Conservation (phyloP, 2,113 vertebrate species). For the Stercorarius parasiticus region DNA sequence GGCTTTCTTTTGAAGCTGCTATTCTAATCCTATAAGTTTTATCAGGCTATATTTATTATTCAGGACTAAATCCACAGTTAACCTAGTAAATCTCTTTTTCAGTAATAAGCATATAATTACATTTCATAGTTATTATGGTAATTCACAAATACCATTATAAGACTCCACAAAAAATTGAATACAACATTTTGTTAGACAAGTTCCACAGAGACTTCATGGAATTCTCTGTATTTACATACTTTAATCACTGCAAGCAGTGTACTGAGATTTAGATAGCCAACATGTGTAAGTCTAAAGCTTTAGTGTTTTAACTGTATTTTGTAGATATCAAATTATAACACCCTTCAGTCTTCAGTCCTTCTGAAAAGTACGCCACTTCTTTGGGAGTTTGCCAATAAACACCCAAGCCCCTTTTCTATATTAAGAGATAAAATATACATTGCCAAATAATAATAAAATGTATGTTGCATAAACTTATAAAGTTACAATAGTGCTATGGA, state of each 20-base stretch:
- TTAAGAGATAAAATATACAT: not conserved
- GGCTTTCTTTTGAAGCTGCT: not conserved
- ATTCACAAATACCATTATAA: not conserved
- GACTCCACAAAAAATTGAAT: not conserved
- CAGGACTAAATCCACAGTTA: not conserved
- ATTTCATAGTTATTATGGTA: not conserved
- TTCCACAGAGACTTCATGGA: not conserved
- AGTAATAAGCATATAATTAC: not conserved
- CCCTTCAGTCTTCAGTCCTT: not conserved
- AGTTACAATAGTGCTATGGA: not conserved
- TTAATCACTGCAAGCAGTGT: not conserved
- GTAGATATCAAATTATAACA: not conserved
- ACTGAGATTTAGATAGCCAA: not conserved
- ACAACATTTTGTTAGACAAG: not conserved
- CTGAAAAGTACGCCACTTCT: not conserved
- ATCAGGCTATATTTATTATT: not conserved
- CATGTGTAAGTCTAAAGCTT: not conserved
- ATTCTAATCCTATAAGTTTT: not conserved
- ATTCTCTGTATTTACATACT: not conserved
- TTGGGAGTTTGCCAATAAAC: not conserved
- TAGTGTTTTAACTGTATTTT: not conserved
- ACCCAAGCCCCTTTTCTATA: not conserved
- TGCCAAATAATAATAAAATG: fast-evolving
- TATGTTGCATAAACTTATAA: not conserved
- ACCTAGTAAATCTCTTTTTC: not conserved